phyloP scores from a whole-genome alignment of 2,113 vertebrate genomes.

The Perca schrenkii region DNA sequence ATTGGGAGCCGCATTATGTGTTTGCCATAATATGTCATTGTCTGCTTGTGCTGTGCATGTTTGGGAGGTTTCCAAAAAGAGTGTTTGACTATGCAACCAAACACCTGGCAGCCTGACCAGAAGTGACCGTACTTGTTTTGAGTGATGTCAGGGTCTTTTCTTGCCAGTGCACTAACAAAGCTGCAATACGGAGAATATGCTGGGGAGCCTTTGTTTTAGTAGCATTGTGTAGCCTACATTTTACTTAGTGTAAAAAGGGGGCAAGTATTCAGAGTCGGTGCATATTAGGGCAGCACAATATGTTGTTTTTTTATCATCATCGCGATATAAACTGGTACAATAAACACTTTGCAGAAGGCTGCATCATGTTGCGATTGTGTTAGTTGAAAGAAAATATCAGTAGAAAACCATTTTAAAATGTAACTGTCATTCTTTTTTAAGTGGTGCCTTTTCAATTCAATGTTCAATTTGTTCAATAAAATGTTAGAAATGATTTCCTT shows the following conservation, averaged over 20 bases:
- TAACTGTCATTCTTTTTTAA: too few relatives aligned
- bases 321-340: too few relatives aligned
- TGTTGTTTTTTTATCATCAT: too few relatives aligned
- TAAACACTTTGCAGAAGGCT: too few relatives aligned
- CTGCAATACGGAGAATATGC: neutral
- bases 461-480: too few relatives aligned
- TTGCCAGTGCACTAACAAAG: conserved; percentile 45
- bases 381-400: too few relatives aligned
- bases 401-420: too few relatives aligned
- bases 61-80: conserved; percentile 60
- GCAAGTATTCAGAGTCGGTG: neutral
- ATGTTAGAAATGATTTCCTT: too few relatives aligned
- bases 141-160: conserved; percentile 44
- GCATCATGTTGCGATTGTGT: too few relatives aligned
- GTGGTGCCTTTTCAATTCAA: too few relatives aligned
- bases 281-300: neutral
- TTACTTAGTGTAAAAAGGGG: neutral
- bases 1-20: conserved; percentile 34
- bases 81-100: conserved; percentile 55
- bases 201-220: neutral
- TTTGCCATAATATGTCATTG: conserved; percentile 35
- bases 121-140: conserved; percentile 37
- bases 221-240: neutral
- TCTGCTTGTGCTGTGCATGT: conserved; percentile 33
- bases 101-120: conserved; percentile 52